Evolutionary conservation across 1,140 invertebrate species (phyloP), one percentile per base, ranked within the genome.

Genomic region (Tetramorium alpestre): DNA sequence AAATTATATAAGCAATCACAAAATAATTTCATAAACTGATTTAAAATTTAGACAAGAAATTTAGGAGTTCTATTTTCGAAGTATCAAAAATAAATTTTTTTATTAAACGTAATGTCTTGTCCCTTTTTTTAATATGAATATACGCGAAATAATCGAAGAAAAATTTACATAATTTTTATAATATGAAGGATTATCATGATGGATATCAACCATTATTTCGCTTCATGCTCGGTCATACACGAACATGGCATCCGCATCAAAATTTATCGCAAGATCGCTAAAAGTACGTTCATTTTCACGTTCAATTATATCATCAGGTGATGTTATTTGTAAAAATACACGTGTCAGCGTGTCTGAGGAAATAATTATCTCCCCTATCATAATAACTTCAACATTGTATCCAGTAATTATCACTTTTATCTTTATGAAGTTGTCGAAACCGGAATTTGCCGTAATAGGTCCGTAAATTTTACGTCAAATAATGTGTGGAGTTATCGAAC

Each of bases 191-290:
- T 22, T 22, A 22, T 22, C 22, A 22, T 22, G 22, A 22, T 22
- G 22, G 22, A 22, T 22, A 22, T 73, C 13, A 82, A 73, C n/a
- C 33, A 4, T 10, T 67, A 60, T 44, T 2, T 60, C 13, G 25
- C 13, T 54, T 56, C 8, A 2, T 22, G 33, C 13, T 3, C n/a
- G 8, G 22, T 70, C 13, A 60, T 22, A 18, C 22, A 33, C 13
- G 38, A 3, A 22, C 44, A 33, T 28, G 33, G 7, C 44, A 47
- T 18, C 44, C 22, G 18, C 18, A 25, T 38, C 41, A 25, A 33
- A 49, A 58, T 84, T 84, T 75, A 75, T 75, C 80, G 13, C 41
- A 16, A 11, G 13, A 38, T 73, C 38, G 80, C 69, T 84, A 84
- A 84, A 49, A 84, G 44, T 60, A 8, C 8, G 41, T 7, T 73